These are phyloP conservation scores for Frankliniella fusca DNA, from an alignment of 2,888 invertebrate genomes.

Conservation along the genomic window DNA sequence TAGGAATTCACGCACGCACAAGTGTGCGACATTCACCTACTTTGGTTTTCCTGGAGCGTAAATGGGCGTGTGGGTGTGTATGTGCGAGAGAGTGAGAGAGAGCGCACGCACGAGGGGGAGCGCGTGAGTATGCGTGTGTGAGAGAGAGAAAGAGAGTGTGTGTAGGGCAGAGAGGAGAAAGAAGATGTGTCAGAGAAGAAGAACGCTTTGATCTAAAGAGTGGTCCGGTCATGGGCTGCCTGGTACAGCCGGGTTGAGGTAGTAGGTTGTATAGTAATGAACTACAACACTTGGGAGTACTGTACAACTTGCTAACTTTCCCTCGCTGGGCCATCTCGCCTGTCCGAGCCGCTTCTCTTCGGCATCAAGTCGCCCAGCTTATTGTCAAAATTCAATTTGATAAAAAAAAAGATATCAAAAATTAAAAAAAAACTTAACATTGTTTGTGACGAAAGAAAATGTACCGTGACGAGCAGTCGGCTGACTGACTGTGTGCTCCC, in stretches of 20 bases:
- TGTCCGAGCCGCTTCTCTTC: neutral
- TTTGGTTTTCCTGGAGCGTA: too few species aligned
- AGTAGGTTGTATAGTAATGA: slow-evolving; percentile 98
- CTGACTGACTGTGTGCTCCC: too few species aligned
- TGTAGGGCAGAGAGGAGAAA: neutral
- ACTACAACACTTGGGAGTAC: slow-evolving; percentile 84
- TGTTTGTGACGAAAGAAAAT: neutral
- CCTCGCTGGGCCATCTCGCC: slow-evolving; percentile 43
- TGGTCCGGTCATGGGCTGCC: neutral
- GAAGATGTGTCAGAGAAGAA: neutral
- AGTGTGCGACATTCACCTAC: too few species aligned
- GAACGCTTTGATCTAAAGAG: neutral
- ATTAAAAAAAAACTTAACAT: neutral
- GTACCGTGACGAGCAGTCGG: too few species aligned
- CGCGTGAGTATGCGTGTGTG: neutral
- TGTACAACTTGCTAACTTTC: slow-evolving; percentile 98
- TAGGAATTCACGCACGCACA: too few species aligned
- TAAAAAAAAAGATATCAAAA: neutral
- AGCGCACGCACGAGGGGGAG: too few species aligned
- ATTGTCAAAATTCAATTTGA: neutral
- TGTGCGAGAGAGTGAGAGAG: neutral
- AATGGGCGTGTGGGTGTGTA: too few species aligned
- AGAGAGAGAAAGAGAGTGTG: neutral
- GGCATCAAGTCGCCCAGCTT: slow-evolving; percentile 8
- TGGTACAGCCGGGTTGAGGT: slow-evolving; percentile 69